Evolutionary conservation across 1,140 invertebrate genomes (phyloP).

Genomic region (Sitophilus oryzae): DNA sequence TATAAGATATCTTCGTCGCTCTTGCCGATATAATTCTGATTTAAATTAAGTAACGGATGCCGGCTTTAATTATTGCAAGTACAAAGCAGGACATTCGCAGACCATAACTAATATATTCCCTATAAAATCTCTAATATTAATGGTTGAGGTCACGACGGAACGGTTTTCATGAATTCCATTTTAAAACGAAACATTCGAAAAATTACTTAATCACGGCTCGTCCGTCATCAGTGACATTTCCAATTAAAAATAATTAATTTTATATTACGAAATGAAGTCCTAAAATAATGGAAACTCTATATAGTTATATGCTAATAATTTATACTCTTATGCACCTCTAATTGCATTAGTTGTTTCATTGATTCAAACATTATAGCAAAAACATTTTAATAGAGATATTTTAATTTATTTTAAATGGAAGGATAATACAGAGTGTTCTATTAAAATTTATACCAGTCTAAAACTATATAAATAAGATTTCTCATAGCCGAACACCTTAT

Average conservation of each 20-base stretch:
- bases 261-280: too few species aligned
- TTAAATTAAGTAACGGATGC: background rate
- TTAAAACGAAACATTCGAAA: conserved; percentile 29
- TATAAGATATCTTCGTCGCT: background rate
- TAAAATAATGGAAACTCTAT: too few species aligned
- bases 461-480: too few species aligned
- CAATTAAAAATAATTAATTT: conserved; percentile 10
- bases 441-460: too few species aligned
- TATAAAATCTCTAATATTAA: conserved; percentile 38
- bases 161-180: conserved; percentile 31
- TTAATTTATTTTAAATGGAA: background rate
- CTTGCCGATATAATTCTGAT: background rate
- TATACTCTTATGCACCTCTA: background rate
- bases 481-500: too few species aligned
- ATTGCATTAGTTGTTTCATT: background rate
- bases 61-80: conserved; percentile 15
- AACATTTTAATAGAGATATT: background rate
- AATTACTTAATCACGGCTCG: conserved; percentile 7
- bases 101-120: conserved; percentile 41
- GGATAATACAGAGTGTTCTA: background rate
- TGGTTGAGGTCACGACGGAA: conserved; percentile 35
- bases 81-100: conserved; percentile 36
- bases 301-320: background rate
- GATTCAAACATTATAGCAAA: background rate
- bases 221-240: conserved; percentile 1